A percentile compares a stretch with the other conserved stretches of the same genome.
Evolutionary conservation across 1,140 invertebrate genomes (phyloP).

Genomic region (Pentalonia nigronervosa): DNA sequence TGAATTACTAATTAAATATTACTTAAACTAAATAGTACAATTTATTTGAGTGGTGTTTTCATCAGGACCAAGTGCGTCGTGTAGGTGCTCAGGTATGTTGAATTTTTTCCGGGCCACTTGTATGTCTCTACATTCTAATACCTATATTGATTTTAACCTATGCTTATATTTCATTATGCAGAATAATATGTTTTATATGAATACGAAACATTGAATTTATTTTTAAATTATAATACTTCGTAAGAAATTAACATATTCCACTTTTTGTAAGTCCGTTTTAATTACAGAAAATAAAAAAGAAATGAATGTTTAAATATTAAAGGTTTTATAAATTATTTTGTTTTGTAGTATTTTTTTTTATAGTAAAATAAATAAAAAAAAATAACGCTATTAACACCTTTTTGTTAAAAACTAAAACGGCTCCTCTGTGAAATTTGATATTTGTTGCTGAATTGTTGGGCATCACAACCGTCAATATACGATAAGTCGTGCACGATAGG

Average conservation of each 20-base stretch:
- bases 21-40: no score
- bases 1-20: no score
- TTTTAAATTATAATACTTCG: background rate
- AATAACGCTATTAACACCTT: no score
- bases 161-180: background rate
- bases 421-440: background rate
- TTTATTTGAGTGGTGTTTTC: no score
- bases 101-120: no score
- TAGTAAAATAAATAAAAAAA: background rate
- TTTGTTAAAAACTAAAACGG: background rate
- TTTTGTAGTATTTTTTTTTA: background rate
- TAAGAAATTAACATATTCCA: background rate
- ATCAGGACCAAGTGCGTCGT: no score
- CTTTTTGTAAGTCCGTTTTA: background rate
- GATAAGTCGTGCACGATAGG: background rate
- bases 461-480: no score
- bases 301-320: no score
- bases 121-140: no score
- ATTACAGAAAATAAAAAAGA: no score
- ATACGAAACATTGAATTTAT: background rate
- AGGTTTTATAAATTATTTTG: background rate
- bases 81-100: no score
- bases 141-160: background rate
- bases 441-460: background rate
- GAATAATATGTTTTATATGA: background rate